phyloP scores from a whole-genome alignment of 2,888 invertebrate species.

The Catocala sponsa region DNA sequence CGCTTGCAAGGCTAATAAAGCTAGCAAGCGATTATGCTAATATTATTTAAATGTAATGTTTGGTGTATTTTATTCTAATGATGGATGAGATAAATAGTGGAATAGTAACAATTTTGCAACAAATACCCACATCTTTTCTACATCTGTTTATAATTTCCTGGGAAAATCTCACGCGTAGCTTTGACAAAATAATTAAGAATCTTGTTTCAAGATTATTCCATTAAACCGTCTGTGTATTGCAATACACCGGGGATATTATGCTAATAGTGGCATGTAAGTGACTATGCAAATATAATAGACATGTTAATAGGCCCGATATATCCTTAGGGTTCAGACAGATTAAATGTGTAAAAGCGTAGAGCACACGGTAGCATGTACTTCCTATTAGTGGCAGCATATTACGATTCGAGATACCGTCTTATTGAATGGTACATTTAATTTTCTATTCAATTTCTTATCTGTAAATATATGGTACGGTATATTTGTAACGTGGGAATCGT shows the following conservation, averaged over 20 bases:
- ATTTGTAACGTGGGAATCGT: slow-evolving; percentile 83
- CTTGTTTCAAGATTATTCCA: slow-evolving; percentile 22
- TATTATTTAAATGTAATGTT: too few species aligned
- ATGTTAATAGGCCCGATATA: slow-evolving; percentile 19
- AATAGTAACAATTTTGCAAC: too few species aligned
- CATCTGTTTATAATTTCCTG: neutral
- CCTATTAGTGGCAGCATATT: slow-evolving; percentile 53
- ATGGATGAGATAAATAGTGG: too few species aligned
- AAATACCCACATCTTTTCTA: too few species aligned
- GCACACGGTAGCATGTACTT: slow-evolving; percentile 28
- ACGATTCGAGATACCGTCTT: slow-evolving; percentile 58
- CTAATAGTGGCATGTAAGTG: slow-evolving; percentile 22
- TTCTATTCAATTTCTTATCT: slow-evolving; percentile 82
- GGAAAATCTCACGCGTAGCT: neutral
- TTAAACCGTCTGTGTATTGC: slow-evolving; percentile 25
- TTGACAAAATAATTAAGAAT: slow-evolving; percentile 11
- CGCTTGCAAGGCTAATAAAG: too few species aligned
- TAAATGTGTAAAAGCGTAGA: slow-evolving; percentile 27
- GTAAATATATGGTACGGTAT: slow-evolving; percentile 69
- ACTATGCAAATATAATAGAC: slow-evolving; percentile 35
- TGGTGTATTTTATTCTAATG: too few species aligned
- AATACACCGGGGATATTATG: slow-evolving; percentile 34
- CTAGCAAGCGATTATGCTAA: too few species aligned
- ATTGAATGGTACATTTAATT: slow-evolving; percentile 76
- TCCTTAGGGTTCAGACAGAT: slow-evolving; percentile 5